These are phyloP conservation scores for Chrysolina oricalcia DNA, from an alignment of 2,888 invertebrate species.

Conservation along the genomic window DNA sequence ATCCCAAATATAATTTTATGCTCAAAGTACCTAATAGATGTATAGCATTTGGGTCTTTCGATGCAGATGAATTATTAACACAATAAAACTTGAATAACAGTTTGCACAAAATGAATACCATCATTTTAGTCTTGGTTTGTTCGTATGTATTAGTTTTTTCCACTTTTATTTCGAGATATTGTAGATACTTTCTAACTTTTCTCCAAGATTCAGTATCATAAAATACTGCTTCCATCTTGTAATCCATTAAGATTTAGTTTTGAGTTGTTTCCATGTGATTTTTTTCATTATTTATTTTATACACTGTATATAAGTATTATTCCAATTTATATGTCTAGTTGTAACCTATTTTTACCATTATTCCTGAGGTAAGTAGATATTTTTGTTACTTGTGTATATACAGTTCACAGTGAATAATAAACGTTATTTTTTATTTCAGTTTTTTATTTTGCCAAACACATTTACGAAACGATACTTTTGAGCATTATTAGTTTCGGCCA, in stretches of 20 bases:
- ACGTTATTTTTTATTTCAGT: slow-evolving; percentile 22
- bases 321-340: slow-evolving; percentile 17
- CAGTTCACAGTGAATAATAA: slow-evolving; percentile 21
- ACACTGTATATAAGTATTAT: slow-evolving; percentile 35
- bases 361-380: slow-evolving; percentile 17
- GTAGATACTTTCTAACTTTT: slow-evolving; percentile 16
- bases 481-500: too few relatives aligned
- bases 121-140: neutral
- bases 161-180: neutral
- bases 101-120: too few relatives aligned
- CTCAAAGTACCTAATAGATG: too few relatives aligned
- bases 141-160: neutral
- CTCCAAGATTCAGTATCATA: slow-evolving; percentile 22
- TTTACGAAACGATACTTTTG: neutral
- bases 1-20: too few relatives aligned
- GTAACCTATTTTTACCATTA: slow-evolving; percentile 21
- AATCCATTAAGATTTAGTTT: slow-evolving; percentile 1
- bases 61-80: too few relatives aligned
- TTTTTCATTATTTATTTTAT: slow-evolving; percentile 41
- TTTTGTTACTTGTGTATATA: slow-evolving; percentile 25
- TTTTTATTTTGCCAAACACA: slow-evolving; percentile 3
- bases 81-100: too few relatives aligned
- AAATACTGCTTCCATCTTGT: neutral
- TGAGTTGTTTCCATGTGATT: slow-evolving; percentile 33
- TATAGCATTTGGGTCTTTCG: too few relatives aligned